These are phyloP conservation scores for Epinotia brunnichana DNA, from an alignment of 2,888 invertebrate species.

Conservation along the genomic window DNA sequence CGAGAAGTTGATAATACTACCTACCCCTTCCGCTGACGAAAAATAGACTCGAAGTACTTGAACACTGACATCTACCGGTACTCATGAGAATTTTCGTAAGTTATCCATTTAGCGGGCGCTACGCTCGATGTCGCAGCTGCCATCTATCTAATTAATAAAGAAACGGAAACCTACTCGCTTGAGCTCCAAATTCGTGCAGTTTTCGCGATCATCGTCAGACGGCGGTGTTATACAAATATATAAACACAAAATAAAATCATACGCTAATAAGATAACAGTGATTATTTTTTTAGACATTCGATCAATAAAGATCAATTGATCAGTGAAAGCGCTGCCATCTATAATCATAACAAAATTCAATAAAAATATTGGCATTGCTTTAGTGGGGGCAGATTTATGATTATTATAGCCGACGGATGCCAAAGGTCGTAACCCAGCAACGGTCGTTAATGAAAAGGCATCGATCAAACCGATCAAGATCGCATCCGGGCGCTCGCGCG, in stretches of 20 bases:
- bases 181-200: not conserved
- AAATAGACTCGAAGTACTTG: not conserved
- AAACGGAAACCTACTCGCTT: slow-evolving; percentile 7
- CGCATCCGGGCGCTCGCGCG: slow-evolving; percentile 67
- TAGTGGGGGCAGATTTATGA: slow-evolving; percentile 44
- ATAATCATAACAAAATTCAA: slow-evolving; percentile 12
- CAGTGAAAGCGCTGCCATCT: slow-evolving; percentile 5
- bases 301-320: slow-evolving; percentile 3
- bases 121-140: slow-evolving; percentile 13
- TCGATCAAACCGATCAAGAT: slow-evolving; percentile 73
- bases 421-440: slow-evolving; percentile 60
- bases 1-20: too few species aligned
- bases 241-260: not conserved
- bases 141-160: slow-evolving; percentile 26
- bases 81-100: slow-evolving; percentile 2
- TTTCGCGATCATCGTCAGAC: slow-evolving; percentile 3
- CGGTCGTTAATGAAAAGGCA: slow-evolving; percentile 63
- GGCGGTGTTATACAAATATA: slow-evolving; percentile 28
- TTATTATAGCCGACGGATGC: slow-evolving; percentile 51
- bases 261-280: not conserved
- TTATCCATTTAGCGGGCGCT: not conserved
- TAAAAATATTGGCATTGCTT: slow-evolving; percentile 30
- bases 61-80: slow-evolving; percentile 34
- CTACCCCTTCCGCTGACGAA: too few species aligned
- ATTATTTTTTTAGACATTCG: slow-evolving; percentile 3